Conservation (phyloP, 92 coral and sea anemone genomes). For the Epizoanthus stellaris region DNA sequence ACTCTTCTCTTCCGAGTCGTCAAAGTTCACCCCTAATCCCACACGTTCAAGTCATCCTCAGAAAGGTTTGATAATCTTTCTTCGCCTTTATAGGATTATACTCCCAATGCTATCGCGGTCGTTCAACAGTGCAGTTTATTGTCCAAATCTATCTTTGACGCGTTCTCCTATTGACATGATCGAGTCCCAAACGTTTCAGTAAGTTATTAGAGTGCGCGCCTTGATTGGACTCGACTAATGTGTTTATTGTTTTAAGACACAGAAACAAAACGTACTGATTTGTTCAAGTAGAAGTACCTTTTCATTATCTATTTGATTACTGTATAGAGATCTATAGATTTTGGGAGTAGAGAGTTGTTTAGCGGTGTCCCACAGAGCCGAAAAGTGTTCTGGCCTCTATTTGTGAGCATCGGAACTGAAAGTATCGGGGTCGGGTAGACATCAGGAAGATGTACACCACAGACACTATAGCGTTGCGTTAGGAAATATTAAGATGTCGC, state of each 20-base stretch:
- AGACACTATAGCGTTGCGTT: slow-evolving; percentile 9
- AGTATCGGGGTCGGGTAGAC: not conserved
- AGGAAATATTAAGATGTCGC: slow-evolving; percentile 39
- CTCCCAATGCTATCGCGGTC: not conserved
- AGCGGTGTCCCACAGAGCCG: not conserved
- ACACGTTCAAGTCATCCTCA: not conserved
- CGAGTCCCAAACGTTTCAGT: slow-evolving; percentile 7
- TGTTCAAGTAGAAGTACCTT: not conserved
- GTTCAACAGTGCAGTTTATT: not conserved
- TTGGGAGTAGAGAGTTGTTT: not conserved
- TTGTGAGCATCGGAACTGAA: too few relatives aligned
- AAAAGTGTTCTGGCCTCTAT: not conserved
- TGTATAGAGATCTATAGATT: not conserved
- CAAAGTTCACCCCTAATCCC: not conserved
- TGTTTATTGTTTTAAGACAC: slow-evolving; percentile 12
- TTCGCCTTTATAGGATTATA: slow-evolving; percentile 15
- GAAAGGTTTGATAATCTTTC: not conserved
- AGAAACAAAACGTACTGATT: slow-evolving; percentile 25
- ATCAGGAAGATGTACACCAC: not conserved
- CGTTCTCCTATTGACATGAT: slow-evolving; percentile 5
- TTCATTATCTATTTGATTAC: not conserved
- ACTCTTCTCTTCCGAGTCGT: too few relatives aligned
- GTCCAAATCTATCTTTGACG: not conserved
- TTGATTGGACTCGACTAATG: slow-evolving; percentile 22
- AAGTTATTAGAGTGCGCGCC: slow-evolving; percentile 7